Evolutionary conservation across 2,888 invertebrate genomes (phyloP).

Genomic region (Nomada lathburiana): DNA sequence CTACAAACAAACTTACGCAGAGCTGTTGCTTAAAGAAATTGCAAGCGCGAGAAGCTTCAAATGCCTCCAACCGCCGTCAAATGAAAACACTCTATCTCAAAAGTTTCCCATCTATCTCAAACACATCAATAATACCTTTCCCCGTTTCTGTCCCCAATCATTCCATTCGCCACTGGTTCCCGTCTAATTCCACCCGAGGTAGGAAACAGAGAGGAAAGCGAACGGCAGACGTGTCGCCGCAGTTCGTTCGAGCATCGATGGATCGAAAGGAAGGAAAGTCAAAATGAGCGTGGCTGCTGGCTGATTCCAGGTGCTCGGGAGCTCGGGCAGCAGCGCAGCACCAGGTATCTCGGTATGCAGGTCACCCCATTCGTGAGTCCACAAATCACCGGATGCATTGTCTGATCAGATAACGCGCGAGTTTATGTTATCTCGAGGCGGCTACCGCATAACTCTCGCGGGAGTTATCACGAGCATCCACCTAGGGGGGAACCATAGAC

Average conservation of each 20-base stretch:
- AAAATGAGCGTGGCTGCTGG: constrained; percentile 16
- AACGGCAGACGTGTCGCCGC: too few relatives aligned
- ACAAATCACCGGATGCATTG: constrained; percentile 70
- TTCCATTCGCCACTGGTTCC: too few relatives aligned
- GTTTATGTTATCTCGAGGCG: constrained; percentile 75
- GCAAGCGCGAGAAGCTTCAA: too few relatives aligned
- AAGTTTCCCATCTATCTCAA: too few relatives aligned
- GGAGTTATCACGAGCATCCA: constrained; percentile 64
- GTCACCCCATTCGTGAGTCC: constrained; percentile 71
- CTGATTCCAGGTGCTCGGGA: constrained; percentile 8
- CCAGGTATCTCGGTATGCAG: constrained; percentile 71
- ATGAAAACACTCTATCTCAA: too few relatives aligned
- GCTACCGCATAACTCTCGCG: constrained; percentile 74
- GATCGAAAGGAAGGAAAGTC: constrained; percentile 26
- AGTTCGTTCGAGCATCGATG: background rate
- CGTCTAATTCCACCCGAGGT: too few relatives aligned
- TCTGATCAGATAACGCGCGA: constrained; percentile 73
- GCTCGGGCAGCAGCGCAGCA: constrained; percentile 8
- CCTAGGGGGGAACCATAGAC: constrained; percentile 42
- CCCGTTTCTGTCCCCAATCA: too few relatives aligned
- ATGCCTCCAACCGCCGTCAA: too few relatives aligned
- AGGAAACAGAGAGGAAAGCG: too few relatives aligned
- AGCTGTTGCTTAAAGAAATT: too few relatives aligned
- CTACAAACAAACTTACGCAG: too few relatives aligned
- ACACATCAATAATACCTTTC: too few relatives aligned